Percentiles rank a stretch among this genome's conserved stretches.
These are phyloP conservation scores for Chalcosyrphus nemorum DNA, from an alignment of 2,888 invertebrate species.

Conservation along the genomic window DNA sequence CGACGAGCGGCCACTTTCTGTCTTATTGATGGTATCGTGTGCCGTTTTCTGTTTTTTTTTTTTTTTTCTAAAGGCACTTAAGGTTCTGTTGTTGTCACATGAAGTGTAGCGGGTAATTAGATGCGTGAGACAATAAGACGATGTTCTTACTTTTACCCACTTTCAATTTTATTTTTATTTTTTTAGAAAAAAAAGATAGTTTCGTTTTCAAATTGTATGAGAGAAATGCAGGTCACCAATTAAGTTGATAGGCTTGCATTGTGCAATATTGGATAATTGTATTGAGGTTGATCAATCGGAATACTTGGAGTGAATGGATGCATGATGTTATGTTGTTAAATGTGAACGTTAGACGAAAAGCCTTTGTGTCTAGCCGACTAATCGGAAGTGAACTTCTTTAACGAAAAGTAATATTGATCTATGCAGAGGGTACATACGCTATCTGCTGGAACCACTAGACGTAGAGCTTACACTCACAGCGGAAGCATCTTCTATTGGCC, in stretches of 20 bases:
- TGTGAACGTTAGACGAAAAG: background rate
- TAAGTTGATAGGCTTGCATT: slow-evolving; percentile 46
- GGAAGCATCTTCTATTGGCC: too few relatives aligned
- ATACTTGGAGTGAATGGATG: slow-evolving; percentile 12
- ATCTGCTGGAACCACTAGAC: too few relatives aligned
- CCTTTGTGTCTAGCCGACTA: slow-evolving; percentile 61
- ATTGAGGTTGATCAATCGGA: slow-evolving; percentile 24
- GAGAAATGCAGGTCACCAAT: slow-evolving; percentile 71
- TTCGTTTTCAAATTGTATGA: slow-evolving; percentile 41
- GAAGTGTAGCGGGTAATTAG: slow-evolving; percentile 16
- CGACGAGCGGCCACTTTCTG: slow-evolving; percentile 13
- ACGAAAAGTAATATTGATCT: background rate
- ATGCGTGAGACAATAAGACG: slow-evolving; percentile 39
- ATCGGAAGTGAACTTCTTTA: slow-evolving; percentile 37
- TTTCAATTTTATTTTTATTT: slow-evolving; percentile 31
- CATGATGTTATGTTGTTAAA: background rate
- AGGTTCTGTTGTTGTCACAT: slow-evolving; percentile 51
- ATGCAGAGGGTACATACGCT: too few relatives aligned
- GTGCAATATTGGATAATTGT: slow-evolving; percentile 22
- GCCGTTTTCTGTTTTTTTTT: slow-evolving; percentile 15
- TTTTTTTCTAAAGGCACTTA: slow-evolving; percentile 55
- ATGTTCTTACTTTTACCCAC: slow-evolving; percentile 56
- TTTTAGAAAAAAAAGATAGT: too few relatives aligned
- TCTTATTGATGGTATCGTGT: slow-evolving; percentile 40
- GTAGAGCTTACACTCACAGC: too few relatives aligned